These are phyloP conservation scores for Ellobium chinense DNA, from an alignment of 2,888 invertebrate species.

Conservation along the genomic window DNA sequence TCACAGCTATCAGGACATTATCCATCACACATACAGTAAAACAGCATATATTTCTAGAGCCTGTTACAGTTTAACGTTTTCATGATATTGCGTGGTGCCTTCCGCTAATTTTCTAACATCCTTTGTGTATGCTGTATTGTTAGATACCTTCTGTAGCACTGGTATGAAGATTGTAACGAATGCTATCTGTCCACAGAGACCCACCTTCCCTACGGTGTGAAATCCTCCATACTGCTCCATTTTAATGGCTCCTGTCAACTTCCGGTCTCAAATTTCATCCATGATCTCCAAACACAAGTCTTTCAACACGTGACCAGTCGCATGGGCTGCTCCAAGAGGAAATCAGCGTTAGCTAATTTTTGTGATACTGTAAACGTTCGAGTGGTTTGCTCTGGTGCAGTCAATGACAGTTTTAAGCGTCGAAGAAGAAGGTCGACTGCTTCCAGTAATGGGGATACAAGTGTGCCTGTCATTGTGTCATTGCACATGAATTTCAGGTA, in stretches of 20 bases:
- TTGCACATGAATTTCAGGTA: constrained; percentile 30
- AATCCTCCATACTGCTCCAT: constrained; percentile 12
- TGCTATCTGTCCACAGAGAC: constrained; percentile 19
- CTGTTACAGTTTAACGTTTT: no score
- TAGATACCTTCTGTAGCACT: no score
- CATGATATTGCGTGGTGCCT: no score
- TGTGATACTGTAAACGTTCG: constrained; percentile 5
- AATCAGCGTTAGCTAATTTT: neutral
- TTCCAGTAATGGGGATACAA: neutral
- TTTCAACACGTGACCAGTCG: neutral
- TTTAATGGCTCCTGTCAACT: constrained; percentile 11
- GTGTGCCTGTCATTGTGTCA: neutral
- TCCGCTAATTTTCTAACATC: no score
- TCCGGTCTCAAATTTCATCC: neutral
- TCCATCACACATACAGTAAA: no score
- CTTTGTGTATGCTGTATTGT: no score
- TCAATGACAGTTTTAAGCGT: neutral
- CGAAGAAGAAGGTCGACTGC: neutral
- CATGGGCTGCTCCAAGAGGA: neutral
- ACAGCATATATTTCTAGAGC: no score
- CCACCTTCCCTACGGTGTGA: constrained; percentile 26
- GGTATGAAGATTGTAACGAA: no score
- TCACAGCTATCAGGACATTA: no score
- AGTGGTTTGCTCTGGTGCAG: neutral
- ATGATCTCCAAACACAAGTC: neutral